Evolutionary conservation across 2,113 vertebrate genomes (phyloP).

Genomic region (Callaeas wilsoni): DNA sequence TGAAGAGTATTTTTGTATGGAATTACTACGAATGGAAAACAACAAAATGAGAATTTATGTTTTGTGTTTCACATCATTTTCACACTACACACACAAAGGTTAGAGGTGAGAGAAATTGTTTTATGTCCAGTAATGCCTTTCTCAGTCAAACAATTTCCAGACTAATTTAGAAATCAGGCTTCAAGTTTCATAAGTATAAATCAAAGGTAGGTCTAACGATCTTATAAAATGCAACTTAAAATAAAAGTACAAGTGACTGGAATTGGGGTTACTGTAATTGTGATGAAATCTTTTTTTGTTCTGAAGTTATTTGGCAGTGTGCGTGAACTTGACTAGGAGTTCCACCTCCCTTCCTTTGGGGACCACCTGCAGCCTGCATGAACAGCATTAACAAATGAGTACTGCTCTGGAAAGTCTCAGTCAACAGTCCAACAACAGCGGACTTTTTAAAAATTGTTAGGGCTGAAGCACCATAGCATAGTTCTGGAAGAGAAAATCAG

Average conservation of each 20-base stretch:
- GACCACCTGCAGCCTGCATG: background rate
- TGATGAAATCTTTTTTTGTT: background rate
- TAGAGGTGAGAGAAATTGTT: background rate
- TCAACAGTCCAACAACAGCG: background rate
- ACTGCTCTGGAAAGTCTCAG: background rate
- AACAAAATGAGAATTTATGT: background rate
- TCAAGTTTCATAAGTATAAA: background rate
- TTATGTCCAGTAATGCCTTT: background rate
- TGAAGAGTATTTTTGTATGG: background rate
- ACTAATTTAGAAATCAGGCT: background rate
- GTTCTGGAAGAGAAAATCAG: background rate
- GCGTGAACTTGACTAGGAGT: background rate
- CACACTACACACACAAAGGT: background rate
- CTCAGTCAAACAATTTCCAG: background rate
- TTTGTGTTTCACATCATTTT: background rate
- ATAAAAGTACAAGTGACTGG: background rate
- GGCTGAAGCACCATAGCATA: background rate
- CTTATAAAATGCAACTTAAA: background rate
- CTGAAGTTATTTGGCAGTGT: background rate
- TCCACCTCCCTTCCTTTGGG: background rate
- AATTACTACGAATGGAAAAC: conserved; percentile 30
- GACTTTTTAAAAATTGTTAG: background rate
- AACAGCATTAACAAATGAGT: background rate
- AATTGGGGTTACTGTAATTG: background rate
- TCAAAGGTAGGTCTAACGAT: background rate